phyloP scores from a whole-genome alignment of 2,113 vertebrate genomes.

The Ochotona princeps region DNA sequence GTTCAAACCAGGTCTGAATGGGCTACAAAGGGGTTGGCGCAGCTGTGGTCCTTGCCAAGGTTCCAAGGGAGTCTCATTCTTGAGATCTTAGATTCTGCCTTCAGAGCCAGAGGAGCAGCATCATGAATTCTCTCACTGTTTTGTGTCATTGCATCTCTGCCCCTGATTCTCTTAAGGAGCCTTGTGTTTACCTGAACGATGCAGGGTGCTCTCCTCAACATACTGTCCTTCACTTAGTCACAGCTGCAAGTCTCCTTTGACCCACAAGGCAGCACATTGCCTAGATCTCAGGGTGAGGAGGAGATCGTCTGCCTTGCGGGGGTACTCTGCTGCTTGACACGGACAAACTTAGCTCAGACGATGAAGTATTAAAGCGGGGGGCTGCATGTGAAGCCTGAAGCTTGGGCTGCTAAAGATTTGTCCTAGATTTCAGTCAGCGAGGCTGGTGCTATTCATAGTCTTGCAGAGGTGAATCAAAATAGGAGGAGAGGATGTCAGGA shows the following conservation, averaged over 20 bases:
- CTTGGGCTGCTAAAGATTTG: neutral
- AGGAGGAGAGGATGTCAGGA: constrained; percentile 5
- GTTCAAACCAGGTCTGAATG: neutral
- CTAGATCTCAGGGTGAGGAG: neutral
- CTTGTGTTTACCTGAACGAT: neutral
- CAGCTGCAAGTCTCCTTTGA: neutral
- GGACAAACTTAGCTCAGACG: neutral
- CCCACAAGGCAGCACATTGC: neutral
- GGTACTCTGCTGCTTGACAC: neutral
- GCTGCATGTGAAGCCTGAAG: neutral
- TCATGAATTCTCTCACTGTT: neutral
- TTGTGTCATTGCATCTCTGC: neutral
- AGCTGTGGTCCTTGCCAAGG: neutral
- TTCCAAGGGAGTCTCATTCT: neutral
- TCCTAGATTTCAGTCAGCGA: neutral
- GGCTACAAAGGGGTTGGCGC: neutral
- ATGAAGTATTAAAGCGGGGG: neutral
- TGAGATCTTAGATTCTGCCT: neutral
- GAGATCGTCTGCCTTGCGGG: neutral
- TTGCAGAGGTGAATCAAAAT: neutral
- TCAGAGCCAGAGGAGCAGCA: neutral
- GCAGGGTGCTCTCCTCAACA: neutral
- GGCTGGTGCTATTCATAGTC: neutral
- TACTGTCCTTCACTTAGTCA: constrained; percentile 4
- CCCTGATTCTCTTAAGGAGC: neutral